Conservation (phyloP, 1,140 invertebrate genomes). For the Hylyphantes graminicola region DNA sequence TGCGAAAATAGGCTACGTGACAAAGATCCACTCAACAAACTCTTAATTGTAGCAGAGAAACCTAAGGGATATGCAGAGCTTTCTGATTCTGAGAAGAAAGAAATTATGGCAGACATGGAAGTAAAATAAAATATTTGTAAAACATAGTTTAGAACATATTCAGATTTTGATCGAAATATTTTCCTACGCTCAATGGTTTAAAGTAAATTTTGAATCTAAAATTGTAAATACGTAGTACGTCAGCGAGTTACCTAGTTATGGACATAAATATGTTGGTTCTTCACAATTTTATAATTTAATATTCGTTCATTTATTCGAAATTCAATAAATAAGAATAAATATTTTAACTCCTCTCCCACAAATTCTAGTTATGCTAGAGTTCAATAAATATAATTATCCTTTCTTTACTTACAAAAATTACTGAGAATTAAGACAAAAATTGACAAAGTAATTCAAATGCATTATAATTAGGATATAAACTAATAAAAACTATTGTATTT, state of each 20-base stretch:
- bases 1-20: slow-evolving; percentile 10
- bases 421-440: not conserved
- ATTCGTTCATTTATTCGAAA: not conserved
- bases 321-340: not conserved
- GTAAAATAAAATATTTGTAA: not conserved
- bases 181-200: not conserved
- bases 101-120: not conserved
- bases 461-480: not conserved
- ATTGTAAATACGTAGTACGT: not conserved
- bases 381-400: not conserved
- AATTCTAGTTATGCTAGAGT: not conserved
- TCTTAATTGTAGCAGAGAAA: not conserved
- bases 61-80: slow-evolving; percentile 2
- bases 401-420: not conserved
- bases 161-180: not conserved
- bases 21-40: slow-evolving; percentile 2
- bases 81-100: slow-evolving; percentile 4
- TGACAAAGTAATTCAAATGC: not conserved
- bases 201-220: not conserved
- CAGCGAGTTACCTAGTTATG: not conserved
- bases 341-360: not conserved
- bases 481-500: not conserved
- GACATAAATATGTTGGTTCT: not conserved
- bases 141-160: not conserved
- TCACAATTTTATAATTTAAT: not conserved